Base-by-base conservation (phyloP, 37 sponge, comb jelly and placozoan genomes). In the Tethya wilhelma region DNA sequence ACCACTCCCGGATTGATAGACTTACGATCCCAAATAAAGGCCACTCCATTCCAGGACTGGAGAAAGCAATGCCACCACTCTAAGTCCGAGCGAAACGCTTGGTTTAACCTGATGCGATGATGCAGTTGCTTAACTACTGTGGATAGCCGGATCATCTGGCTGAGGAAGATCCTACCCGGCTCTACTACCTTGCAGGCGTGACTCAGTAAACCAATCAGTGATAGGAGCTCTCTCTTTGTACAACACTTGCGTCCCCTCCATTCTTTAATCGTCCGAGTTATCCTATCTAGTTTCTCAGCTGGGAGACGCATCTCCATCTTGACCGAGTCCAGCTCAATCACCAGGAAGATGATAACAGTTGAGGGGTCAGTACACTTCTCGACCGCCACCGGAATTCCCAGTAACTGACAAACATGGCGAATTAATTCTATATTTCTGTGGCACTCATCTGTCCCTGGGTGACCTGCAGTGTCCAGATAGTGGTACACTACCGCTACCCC, bases 141-240 rank as follows among this genome's bases (percentile, higher is more conserved):
- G 1, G 73, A 41, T 49, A 75, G 62, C 0, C 57, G 53, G 37
- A 87, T 65, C 69, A 80, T 74, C n/a, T 69, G 0, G 4, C 77
- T 32, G 44, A 87, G 9, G 31, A 87, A 87, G 0, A 32, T 8
- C 44, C 87, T 38, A 0, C 87, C 81, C 17, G 38, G 53, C 7
- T 56, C 59, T 4, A 75, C 81, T 44, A 80, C 88, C n/a, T 26
- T 41, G 41, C 59, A 56, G 22, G 88, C 88, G 39, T 80, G 82
- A 2, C 69, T 37, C 44, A 80, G 69, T 7, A 38, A 44, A 0
- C 88, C 86, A 1, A 79, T 60, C 28, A 86, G 68, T 0, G 79
- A 80, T 0, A 65, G 71, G 9, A 80, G 76, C 43, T 87, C 76
- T 39, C 64, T 38, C 39, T 77, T 77, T 38, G 2, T 0, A 28